Evolutionary conservation across 2,797 vertebrate genomes (phyloP).

Genomic region (Pygocentrus nattereri): DNA sequence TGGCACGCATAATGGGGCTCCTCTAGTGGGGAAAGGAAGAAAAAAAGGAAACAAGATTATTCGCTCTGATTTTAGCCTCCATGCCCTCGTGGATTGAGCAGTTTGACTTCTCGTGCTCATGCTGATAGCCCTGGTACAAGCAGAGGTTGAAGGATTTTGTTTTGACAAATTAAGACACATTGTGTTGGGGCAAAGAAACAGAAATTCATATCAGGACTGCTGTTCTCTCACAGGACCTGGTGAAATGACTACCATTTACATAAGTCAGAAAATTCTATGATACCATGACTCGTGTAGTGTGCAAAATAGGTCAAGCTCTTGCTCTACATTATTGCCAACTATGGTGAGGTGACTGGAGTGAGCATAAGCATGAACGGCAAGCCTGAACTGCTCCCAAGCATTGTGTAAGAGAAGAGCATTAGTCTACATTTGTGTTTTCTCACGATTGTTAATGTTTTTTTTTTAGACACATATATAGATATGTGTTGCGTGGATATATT

Average conservation of each 20-base stretch:
- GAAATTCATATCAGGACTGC: background rate
- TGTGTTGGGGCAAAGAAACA: background rate
- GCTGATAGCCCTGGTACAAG: background rate
- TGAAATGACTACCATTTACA: constrained; percentile 1
- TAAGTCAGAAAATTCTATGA: constrained; percentile 2
- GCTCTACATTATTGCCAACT: background rate
- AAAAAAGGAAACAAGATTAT: constrained; percentile 25
- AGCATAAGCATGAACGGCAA: no score
- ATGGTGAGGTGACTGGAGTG: background rate
- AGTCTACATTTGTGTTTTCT: no score
- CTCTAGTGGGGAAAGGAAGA: background rate
- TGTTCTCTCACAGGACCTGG: constrained; percentile 6
- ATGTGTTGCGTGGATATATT: no score
- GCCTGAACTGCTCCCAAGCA: no score
- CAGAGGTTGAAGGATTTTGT: background rate
- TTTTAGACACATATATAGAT: no score
- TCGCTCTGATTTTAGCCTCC: constrained; percentile 26
- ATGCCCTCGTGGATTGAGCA: background rate
- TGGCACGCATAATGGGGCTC: constrained; percentile 19
- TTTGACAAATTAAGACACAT: background rate
- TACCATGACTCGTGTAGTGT: background rate
- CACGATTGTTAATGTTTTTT: no score
- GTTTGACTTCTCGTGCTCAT: background rate
- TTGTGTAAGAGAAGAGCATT: no score
- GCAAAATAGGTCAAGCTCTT: background rate